A percentile compares a stretch with the other conserved stretches of the same genome.
phyloP scores from a whole-genome alignment of 2,797 vertebrate genomes.

The Gastrophryne carolinensis region DNA sequence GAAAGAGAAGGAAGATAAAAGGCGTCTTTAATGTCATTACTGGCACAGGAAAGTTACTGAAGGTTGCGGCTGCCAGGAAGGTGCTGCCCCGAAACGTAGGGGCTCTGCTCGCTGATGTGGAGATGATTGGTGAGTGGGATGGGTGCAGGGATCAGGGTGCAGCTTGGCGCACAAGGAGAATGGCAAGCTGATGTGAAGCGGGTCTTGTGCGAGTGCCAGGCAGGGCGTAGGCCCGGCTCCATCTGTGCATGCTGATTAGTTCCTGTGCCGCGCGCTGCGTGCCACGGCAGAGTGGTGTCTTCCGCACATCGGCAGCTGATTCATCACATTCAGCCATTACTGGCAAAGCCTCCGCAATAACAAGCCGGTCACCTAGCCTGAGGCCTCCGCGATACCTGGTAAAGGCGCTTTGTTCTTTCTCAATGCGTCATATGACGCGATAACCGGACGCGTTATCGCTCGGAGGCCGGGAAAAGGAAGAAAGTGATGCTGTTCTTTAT shows the following conservation, averaged over 20 bases:
- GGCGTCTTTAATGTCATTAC: not conserved
- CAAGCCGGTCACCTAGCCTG: not conserved
- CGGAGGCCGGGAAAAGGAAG: no score
- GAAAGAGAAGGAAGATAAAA: not conserved
- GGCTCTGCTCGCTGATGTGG: slow-evolving; percentile 9
- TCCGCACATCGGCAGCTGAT: not conserved
- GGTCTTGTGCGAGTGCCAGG: slow-evolving; percentile 31
- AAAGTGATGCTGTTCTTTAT: no score
- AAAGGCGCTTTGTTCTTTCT: no score
- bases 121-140: slow-evolving; percentile 32
- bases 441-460: no score
- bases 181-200: slow-evolving; percentile 30
- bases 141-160: slow-evolving; percentile 23
- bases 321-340: not conserved
- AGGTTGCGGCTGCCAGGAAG: not conserved
- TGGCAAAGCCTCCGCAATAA: not conserved
- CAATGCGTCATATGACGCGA: no score
- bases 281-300: not conserved
- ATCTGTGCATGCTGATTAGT: slow-evolving; percentile 12
- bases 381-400: no score
- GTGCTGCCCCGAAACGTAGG: not conserved
- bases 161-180: slow-evolving; percentile 18
- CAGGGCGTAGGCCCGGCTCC: slow-evolving; percentile 11
- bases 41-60: not conserved
- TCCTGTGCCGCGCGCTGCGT: not conserved